Evolutionary conservation across 2,797 vertebrate species (phyloP).

Genomic region (Melanogrammus aeglefinus): DNA sequence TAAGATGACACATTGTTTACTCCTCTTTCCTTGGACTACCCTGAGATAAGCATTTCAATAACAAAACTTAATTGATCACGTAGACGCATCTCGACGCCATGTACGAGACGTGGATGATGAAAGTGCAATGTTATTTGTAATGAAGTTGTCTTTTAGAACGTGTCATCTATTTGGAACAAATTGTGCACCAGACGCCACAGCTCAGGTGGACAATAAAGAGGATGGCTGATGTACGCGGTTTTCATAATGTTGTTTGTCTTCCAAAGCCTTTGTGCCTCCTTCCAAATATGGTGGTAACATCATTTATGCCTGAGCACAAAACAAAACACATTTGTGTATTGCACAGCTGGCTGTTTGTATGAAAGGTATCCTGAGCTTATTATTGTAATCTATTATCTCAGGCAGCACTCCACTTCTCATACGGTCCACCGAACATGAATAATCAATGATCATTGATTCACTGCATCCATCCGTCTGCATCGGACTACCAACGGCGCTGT

Average conservation of each 20-base stretch:
- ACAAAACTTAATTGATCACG: not conserved
- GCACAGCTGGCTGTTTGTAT: constrained; percentile 39
- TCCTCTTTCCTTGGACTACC: not conserved
- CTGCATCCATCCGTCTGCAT: constrained; percentile 41
- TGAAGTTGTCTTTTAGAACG: not conserved
- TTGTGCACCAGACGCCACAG: not conserved
- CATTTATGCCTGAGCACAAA: not conserved
- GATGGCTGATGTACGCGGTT: not conserved
- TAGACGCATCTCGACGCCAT: not conserved
- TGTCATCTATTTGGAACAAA: not conserved
- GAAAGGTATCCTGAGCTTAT: constrained; percentile 46
- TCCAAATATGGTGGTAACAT: not conserved
- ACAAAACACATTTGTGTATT: constrained; percentile 20
- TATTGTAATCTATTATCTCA: constrained; percentile 58
- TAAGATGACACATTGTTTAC: not conserved
- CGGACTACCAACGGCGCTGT: constrained; percentile 25
- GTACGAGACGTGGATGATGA: not conserved
- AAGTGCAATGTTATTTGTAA: not conserved
- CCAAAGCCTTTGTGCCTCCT: not conserved
- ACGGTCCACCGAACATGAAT: constrained; percentile 47
- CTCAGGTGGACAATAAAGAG: not conserved
- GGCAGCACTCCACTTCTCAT: constrained; percentile 12
- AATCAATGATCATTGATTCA: constrained; percentile 52
- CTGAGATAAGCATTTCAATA: not conserved
- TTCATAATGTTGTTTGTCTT: not conserved